Conservation (phyloP, 2,113 vertebrate species). For the Crypturellus undulatus region DNA sequence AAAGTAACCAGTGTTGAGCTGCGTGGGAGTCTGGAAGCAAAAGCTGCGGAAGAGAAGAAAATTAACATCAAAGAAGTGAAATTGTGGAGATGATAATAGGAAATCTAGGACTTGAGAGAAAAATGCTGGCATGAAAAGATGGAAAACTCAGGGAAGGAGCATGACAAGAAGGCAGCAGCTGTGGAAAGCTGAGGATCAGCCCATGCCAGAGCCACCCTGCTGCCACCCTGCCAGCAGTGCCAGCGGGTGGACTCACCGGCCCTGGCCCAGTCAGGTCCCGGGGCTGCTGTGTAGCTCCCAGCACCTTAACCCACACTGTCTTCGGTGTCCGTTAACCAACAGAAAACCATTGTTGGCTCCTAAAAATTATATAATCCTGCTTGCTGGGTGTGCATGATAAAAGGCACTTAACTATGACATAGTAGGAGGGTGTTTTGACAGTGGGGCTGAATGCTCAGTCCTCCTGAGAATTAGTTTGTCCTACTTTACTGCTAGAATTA, state of each 20-base stretch:
- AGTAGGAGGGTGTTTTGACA: not conserved
- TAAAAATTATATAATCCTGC: not conserved
- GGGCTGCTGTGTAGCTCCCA: not conserved
- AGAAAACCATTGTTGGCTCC: not conserved
- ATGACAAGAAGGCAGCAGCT: not conserved
- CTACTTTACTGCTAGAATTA: not conserved
- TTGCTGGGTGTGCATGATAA: not conserved
- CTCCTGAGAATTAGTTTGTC: not conserved
- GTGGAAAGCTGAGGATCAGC: not conserved
- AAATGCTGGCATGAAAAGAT: not conserved
- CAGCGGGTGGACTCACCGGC: not conserved
- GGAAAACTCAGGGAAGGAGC: not conserved
- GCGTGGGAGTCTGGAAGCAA: not conserved
- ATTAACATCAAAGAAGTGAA: not conserved
- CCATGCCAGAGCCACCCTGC: not conserved
- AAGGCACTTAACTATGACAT: fast-evolving
- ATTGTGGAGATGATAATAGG: not conserved
- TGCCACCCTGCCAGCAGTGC: not conserved
- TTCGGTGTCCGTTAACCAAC: not conserved
- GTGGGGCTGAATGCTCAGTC: not conserved
- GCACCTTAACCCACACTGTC: not conserved
- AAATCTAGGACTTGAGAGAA: not conserved
- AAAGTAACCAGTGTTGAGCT: not conserved
- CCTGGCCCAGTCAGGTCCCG: fast-evolving
- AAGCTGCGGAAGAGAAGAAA: not conserved